These are phyloP conservation scores for Collichthys lucidus DNA, from an alignment of 2,113 vertebrate genomes.

Conservation along the genomic window DNA sequence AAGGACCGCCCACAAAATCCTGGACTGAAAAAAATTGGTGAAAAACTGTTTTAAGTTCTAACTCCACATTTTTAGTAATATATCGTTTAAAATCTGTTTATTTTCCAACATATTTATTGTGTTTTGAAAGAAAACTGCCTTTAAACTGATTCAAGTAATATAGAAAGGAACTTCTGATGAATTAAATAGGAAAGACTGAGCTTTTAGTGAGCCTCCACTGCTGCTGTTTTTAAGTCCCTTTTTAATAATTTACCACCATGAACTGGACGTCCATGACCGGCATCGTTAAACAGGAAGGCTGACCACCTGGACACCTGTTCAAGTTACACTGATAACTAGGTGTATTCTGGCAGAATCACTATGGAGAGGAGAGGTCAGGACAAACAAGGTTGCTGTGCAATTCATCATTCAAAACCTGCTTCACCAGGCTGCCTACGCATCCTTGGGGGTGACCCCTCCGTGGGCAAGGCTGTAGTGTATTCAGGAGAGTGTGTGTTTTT, in stretches of 20 bases:
- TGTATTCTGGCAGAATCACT: neutral
- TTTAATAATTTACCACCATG: neutral
- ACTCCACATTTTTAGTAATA: too few species aligned
- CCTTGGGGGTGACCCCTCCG: slow-evolving; percentile 62
- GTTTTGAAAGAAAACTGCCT: too few species aligned
- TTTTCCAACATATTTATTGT: too few species aligned
- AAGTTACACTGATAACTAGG: neutral
- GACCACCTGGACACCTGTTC: neutral
- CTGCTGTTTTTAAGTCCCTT: neutral
- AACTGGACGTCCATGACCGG: neutral
- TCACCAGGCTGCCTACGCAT: slow-evolving; percentile 40
- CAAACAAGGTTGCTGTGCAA: slow-evolving; percentile 33
- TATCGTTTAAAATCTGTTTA: too few species aligned
- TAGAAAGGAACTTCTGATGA: neutral
- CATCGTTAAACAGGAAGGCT: neutral
- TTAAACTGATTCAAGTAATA: neutral
- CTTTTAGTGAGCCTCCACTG: neutral
- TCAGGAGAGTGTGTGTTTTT: slow-evolving; percentile 12
- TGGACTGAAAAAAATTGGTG: too few species aligned
- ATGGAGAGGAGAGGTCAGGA: slow-evolving; percentile 15
- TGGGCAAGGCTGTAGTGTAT: slow-evolving; percentile 23
- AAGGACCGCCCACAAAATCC: too few species aligned
- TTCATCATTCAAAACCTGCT: slow-evolving; percentile 52
- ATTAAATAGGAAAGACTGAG: neutral
- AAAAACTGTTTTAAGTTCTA: too few species aligned